Base-by-base conservation (phyloP, 1,140 invertebrate species). In the Aporrectodea caliginosa region DNA sequence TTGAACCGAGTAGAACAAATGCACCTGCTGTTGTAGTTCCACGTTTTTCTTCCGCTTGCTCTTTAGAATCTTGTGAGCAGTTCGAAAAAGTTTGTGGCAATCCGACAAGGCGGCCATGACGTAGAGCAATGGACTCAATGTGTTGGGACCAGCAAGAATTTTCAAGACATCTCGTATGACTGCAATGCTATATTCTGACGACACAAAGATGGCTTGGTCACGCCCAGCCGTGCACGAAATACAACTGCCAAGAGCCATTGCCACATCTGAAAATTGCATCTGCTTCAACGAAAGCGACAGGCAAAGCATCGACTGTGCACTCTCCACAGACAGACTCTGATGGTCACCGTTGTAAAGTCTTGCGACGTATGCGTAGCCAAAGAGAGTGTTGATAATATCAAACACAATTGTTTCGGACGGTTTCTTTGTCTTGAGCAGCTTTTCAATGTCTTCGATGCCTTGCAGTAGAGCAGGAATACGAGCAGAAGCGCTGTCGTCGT, bases 321-420 rank as follows among this genome's bases (percentile, higher is more conserved):
- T 30, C 1, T 76, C 75, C 22, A 76, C n/a, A 27, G 29, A 76
- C 0, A 76, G n/a, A 76, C 43, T 35, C 69, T 30, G 6, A 33
- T 73, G 72, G 33, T 79, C 73, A n/a, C 79, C 79, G 31, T 79
- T 79, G 73, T 32, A 75, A 27, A 79, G 35, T 30, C 74, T 79
- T 6, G 43, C 29, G 16, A 79, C 33, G 34, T 75, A 75, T 27
- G 79, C 73, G 32, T 76, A 79, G 14, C 79, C 68, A 27, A 68
- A 79, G 35, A 79, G 22, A 35, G 74, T 58, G 58, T 79, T 79
- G 1, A 79, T 34, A n/a, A 79, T 35, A n/a, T 22, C 74, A n/a
- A 30, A 76, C 29, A 29, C 35, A 35, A 79, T 75, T n/a, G n/a
- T 33, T n/a, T 75, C 32, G 22, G 79, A 74, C 29, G 35, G 0